Evolutionary conservation across 2,888 invertebrate genomes (phyloP), one percentile per base, ranked within the genome.

Genomic region (Nebria salina): DNA sequence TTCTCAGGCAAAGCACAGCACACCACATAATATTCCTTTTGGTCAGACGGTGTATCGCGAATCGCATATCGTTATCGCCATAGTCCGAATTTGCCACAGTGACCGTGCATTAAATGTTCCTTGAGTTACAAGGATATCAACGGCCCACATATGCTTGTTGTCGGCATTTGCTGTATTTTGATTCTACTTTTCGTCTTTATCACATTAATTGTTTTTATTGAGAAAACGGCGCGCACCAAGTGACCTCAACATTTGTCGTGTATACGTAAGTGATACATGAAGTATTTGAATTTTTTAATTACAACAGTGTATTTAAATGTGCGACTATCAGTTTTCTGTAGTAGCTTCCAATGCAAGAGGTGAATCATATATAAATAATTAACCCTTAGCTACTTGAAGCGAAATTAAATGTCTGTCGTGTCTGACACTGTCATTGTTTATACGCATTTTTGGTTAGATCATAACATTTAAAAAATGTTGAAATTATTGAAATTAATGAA

Each of bases 101-200:
- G 70, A 6, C 11, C 25, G 20, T 70, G 26, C 25, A 25, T 7
- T 54, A 54, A 13, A 7, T 54, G 54, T 54, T 8, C 54, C 54
- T 34, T 5, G 9, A 6, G 7, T 43, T 68, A 20, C 70, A 1
- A 4, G 0, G 4, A 1, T 13, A 70, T 6, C 88, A 72, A 54
- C 54, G 54, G 54, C 54, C 8, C 54, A 11, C 89, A 86, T 86
- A 95, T 95, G 95, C 94, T 95, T 87, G 95, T 95, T 83, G 95
- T 95, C 86, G 95, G 95, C 86, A 95, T 95, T 85, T 95, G 95
- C 90, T 95, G 95, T 89, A 95, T 95, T 87, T 91, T 95, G 86
- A 94, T 95, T 88, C 91, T 95, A 84, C 90, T 95, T 87, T 93
- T 94, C 85, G 95, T 95, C 84, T 95, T 95, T 90, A 95, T 95